phyloP scores from a whole-genome alignment of 2,888 invertebrate genomes.

The Aleiodes alternator region DNA sequence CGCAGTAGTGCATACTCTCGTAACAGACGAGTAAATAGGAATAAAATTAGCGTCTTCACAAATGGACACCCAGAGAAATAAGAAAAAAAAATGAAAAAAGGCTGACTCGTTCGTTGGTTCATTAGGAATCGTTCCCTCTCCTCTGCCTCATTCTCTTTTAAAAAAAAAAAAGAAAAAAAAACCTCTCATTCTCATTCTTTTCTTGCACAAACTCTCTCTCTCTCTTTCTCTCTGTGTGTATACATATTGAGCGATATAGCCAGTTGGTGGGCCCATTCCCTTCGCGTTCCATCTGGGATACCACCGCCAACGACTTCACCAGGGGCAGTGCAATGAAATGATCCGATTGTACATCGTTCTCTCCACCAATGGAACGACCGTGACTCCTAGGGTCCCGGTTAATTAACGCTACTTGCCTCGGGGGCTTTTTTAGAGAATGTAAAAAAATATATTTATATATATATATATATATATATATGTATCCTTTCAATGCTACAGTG shows the following conservation, averaged over 20 bases:
- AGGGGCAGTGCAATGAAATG: conserved; percentile 52
- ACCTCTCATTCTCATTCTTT: conserved; percentile 31
- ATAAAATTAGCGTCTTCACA: conserved; percentile 51
- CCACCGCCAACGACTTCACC: conserved; percentile 36
- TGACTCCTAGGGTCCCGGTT: conserved; percentile 51
- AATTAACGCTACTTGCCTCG: conserved; percentile 51
- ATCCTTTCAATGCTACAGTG: background rate
- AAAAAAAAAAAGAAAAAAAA: no score
- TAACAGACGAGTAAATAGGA: conserved; percentile 50
- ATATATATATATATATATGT: conserved; percentile 8
- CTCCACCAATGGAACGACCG: conserved; percentile 45
- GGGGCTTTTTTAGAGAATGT: conserved; percentile 37
- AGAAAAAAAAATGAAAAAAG: conserved; percentile 37
- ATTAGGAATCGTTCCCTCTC: conserved; percentile 37
- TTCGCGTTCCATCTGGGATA: conserved; percentile 28
- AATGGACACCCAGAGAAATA: conserved; percentile 25
- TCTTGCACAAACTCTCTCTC: conserved; percentile 19
- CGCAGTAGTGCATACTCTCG: conserved; percentile 32
- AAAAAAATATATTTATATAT: background rate
- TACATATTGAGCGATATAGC: conserved; percentile 12
- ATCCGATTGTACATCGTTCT: conserved; percentile 53
- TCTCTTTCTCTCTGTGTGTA: background rate
- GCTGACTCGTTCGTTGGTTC: conserved; percentile 27
- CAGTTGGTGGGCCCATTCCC: background rate
- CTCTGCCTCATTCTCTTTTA: conserved; percentile 1